A percentile compares a stretch with the other conserved stretches of the same genome.
Conservation (phyloP, 1,140 invertebrate genomes). For the Sitobion miscanthi region DNA sequence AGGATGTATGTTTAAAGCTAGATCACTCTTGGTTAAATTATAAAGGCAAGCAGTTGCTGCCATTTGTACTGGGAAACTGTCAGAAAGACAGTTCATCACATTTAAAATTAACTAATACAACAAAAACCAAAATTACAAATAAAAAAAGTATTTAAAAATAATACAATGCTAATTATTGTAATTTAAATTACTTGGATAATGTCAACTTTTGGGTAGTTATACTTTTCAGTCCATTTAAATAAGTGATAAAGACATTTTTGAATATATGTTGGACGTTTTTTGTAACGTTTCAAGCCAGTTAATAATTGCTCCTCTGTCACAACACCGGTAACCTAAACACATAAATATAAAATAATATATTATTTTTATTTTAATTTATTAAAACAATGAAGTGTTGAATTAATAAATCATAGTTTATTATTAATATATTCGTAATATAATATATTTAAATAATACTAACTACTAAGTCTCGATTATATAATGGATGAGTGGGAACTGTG, state of each 20-base stretch:
- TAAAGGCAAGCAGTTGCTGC: slow-evolving; percentile 83
- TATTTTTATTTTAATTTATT: not conserved
- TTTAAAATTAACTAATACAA: slow-evolving; percentile 70
- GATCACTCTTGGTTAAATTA: slow-evolving; percentile 73
- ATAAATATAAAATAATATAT: not conserved
- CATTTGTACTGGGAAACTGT: slow-evolving; percentile 76
- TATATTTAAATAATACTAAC: slow-evolving; percentile 61
- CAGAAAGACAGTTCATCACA: slow-evolving; percentile 73
- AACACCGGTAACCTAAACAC: slow-evolving; percentile 70
- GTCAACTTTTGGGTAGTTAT: slow-evolving; percentile 70
- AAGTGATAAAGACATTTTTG: slow-evolving; percentile 78
- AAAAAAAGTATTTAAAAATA: slow-evolving; percentile 25
- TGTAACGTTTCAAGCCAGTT: slow-evolving; percentile 71
- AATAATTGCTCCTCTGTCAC: slow-evolving; percentile 71
- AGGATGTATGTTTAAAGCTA: slow-evolving; percentile 71
- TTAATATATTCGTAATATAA: not conserved
- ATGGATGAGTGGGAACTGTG: slow-evolving; percentile 64
- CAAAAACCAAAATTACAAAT: slow-evolving; percentile 14
- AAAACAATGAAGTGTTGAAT: not conserved
- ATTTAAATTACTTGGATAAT: slow-evolving; percentile 66
- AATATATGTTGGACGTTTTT: slow-evolving; percentile 69
- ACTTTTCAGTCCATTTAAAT: slow-evolving; percentile 70
- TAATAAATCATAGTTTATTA: not conserved
- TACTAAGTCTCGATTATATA: slow-evolving; percentile 64
- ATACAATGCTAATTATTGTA: not conserved